These are phyloP conservation scores for Bubo bubo DNA, from an alignment of 2,113 vertebrate species.

Conservation along the genomic window DNA sequence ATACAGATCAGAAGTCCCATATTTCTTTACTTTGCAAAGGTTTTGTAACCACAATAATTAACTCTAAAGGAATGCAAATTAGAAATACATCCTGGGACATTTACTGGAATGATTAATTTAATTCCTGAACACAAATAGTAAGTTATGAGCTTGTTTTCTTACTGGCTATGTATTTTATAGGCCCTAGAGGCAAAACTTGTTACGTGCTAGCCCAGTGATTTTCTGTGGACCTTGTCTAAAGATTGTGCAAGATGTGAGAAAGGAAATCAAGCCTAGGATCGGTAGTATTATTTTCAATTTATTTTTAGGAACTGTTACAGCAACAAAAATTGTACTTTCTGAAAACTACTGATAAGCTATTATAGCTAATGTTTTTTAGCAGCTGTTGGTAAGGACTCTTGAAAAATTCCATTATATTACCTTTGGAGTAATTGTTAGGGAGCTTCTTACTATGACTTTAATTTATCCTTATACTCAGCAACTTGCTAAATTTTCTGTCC, in stretches of 20 bases:
- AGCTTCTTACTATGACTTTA: neutral
- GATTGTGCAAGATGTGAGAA: neutral
- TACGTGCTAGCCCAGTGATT: neutral
- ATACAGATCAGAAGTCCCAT: neutral
- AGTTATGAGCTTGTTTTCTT: neutral
- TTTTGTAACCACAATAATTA: conserved; percentile 14
- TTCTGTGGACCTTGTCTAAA: neutral
- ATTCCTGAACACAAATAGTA: neutral
- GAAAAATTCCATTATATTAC: neutral
- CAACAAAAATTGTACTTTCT: neutral
- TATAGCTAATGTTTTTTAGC: neutral
- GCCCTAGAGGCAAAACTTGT: neutral
- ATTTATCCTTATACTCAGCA: neutral
- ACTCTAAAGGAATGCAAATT: neutral
- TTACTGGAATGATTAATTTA: neutral
- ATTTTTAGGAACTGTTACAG: neutral
- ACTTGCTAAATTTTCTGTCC: neutral
- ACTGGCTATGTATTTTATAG: neutral
- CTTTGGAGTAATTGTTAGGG: neutral
- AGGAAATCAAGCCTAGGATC: neutral
- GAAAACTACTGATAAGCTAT: neutral
- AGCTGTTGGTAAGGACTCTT: neutral
- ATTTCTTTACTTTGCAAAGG: neutral
- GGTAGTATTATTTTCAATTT: neutral
- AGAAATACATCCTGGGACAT: neutral